Conservation (phyloP, 1,140 invertebrate species). For the Scaptomyza hsui region DNA sequence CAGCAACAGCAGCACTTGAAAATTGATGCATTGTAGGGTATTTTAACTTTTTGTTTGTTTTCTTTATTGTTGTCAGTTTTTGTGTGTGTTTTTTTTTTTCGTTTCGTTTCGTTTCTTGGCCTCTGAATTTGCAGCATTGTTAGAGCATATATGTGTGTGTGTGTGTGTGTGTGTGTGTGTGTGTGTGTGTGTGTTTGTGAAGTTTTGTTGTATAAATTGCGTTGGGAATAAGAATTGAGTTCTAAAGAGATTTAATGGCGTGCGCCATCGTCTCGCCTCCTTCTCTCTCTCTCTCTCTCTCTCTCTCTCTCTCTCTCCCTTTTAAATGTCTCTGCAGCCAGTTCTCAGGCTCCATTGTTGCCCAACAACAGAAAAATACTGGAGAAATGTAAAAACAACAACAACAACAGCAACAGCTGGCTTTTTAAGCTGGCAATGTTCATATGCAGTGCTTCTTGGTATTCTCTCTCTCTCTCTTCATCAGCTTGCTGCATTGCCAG, state of each 20-base stretch:
- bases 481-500: constrained; percentile 17
- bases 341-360: constrained; percentile 37
- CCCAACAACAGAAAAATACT: constrained; percentile 10
- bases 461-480: constrained; percentile 12
- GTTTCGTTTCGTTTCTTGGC: constrained; percentile 22
- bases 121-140: constrained; percentile 56
- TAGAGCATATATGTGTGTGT: constrained; percentile 35
- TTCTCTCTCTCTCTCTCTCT: background rate
- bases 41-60: constrained; percentile 8
- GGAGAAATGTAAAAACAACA: constrained; percentile 1
- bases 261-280: constrained; percentile 50
- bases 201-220: constrained; percentile 83
- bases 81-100: constrained; percentile 11
- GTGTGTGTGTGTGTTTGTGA: constrained; percentile 47
- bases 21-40: constrained; percentile 25
- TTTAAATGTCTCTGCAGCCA: constrained; percentile 20
- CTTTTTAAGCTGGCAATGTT: constrained; percentile 45
- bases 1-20: background rate
- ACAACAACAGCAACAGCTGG: constrained; percentile 17
- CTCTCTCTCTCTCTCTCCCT: no score
- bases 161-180: constrained; percentile 47
- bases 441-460: constrained; percentile 20
- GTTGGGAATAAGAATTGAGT: constrained; percentile 83
- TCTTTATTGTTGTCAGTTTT: constrained; percentile 15
- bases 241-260: constrained; percentile 83